Percentiles rank a stretch among this genome's conserved stretches.
phyloP scores from a whole-genome alignment of 2,113 vertebrate species.

The Plecturocebus donacophilus region DNA sequence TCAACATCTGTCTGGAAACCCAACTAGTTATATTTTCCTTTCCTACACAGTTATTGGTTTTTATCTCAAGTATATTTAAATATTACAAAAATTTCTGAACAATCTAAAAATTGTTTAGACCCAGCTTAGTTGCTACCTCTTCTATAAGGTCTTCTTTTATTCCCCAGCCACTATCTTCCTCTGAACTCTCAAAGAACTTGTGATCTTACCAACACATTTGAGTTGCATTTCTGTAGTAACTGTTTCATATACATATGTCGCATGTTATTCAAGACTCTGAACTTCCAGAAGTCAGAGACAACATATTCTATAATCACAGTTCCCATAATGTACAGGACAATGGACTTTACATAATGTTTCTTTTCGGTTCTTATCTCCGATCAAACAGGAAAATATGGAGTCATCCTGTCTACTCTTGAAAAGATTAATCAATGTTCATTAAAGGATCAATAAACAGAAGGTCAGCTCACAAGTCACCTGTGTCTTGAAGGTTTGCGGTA shows the following conservation, averaged over 20 bases:
- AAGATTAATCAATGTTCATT: too few species aligned
- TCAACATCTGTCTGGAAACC: not conserved
- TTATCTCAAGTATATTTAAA: not conserved
- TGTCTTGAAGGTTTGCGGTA: not conserved
- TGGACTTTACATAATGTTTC: not conserved
- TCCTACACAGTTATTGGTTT: not conserved
- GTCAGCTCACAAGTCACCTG: not conserved
- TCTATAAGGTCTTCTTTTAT: not conserved
- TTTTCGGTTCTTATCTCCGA: not conserved
- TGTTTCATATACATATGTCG: not conserved
- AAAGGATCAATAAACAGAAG: not conserved
- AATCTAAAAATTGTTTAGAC: not conserved
- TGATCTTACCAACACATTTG: not conserved
- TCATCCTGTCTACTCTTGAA: not conserved
- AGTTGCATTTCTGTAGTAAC: not conserved
- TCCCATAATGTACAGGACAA: too few species aligned
- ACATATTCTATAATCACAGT: not conserved
- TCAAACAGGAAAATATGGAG: not conserved
- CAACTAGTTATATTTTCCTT: not conserved
- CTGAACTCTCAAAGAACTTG: not conserved
- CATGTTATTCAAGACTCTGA: not conserved
- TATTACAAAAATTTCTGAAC: not conserved
- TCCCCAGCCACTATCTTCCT: not conserved
- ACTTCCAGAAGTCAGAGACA: not conserved
- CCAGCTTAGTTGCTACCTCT: too few species aligned